Evolutionary conservation across 2,113 vertebrate genomes (phyloP).

Genomic region (Chunga burmeisteri): DNA sequence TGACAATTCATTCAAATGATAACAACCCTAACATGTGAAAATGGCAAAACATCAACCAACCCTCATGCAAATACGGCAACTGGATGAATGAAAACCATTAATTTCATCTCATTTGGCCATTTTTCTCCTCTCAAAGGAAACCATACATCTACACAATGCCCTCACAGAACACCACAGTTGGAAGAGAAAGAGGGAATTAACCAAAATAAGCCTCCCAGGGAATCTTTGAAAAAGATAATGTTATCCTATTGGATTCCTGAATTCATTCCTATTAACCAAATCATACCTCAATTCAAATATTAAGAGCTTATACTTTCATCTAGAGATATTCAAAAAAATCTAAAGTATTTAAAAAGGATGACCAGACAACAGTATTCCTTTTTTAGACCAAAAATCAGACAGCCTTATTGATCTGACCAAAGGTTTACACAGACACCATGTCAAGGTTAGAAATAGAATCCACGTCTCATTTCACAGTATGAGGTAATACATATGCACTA

Average conservation of each 20-base stretch:
- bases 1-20: background rate
- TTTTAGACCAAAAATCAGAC: background rate
- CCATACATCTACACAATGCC: background rate
- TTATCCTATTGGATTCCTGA: background rate
- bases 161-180: background rate
- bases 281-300: background rate
- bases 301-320: background rate
- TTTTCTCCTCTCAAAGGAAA: conserved; percentile 12
- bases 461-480: background rate
- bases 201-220: background rate
- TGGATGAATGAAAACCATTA: background rate
- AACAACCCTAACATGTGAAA: background rate
- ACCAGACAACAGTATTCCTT: background rate
- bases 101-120: background rate
- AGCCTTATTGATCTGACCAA: background rate
- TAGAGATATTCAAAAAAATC: background rate
- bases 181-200: background rate
- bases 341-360: background rate
- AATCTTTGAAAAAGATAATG: background rate
- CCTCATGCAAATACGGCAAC: background rate
- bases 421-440: background rate
- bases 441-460: background rate
- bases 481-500: background rate
- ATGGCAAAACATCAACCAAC: background rate
- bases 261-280: background rate